Conservation (phyloP, 37 sponge, comb jelly and placozoan genomes). For the Chondrilla cf. caribensis region DNA sequence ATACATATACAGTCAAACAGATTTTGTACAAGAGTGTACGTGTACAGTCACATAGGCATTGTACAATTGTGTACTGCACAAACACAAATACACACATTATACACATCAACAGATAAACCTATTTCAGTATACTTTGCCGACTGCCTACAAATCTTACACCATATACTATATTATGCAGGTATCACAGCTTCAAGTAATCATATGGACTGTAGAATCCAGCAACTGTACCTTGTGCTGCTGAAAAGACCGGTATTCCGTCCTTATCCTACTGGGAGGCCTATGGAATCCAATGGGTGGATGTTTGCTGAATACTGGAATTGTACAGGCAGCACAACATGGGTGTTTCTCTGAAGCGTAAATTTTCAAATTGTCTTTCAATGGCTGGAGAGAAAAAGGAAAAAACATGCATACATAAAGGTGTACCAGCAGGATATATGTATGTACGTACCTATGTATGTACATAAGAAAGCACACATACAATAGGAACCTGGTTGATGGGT, state of each 20-base stretch:
- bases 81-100: neutral
- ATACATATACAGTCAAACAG: constrained; percentile 3
- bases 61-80: neutral
- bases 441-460: too few species aligned
- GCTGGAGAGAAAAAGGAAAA: neutral
- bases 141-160: too few species aligned
- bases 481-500: too few species aligned
- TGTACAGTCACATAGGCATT: too few species aligned
- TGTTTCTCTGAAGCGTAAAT: constrained; percentile 14
- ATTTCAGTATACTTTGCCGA: too few species aligned
- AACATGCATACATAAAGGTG: too few species aligned
- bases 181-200: too few species aligned
- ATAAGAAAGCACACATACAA: too few species aligned
- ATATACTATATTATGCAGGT: too few species aligned
- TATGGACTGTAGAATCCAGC: too few species aligned
- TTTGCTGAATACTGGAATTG: neutral
- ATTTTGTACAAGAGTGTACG: too few species aligned
- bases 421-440: too few species aligned
- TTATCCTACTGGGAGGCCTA: neutral
- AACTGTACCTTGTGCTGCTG: neutral
- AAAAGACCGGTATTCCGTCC: constrained; percentile 6
- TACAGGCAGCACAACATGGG: constrained; percentile 18
- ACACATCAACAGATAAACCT: neutral
- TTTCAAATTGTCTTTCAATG: constrained; percentile 12
- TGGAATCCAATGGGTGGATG: neutral